Conservation (phyloP, 2,888 invertebrate species). For the Acleris cristana region DNA sequence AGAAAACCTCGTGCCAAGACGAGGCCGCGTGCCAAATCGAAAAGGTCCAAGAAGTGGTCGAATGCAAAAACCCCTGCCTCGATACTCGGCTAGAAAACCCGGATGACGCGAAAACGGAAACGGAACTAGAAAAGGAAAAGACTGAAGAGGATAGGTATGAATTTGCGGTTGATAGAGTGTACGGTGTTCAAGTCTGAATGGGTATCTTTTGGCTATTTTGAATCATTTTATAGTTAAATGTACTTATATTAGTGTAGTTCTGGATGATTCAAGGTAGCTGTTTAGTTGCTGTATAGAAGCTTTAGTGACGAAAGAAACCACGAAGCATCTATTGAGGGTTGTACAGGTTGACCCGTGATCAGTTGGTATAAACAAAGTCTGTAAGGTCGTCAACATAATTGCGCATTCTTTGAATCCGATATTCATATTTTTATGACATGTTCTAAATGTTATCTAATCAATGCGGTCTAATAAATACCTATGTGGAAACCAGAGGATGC, state of each 20-base stretch:
- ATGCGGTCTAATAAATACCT: no score
- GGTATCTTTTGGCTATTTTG: slow-evolving; percentile 45
- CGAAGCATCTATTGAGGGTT: no score
- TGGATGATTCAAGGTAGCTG: slow-evolving; percentile 8
- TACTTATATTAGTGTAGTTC: slow-evolving; percentile 6
- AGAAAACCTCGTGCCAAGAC: slow-evolving; percentile 11
- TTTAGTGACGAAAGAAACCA: not conserved
- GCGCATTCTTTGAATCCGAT: no score
- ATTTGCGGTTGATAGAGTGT: slow-evolving; percentile 91
- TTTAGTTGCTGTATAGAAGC: not conserved
- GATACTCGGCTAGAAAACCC: slow-evolving; percentile 45
- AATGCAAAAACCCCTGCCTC: slow-evolving; percentile 68
- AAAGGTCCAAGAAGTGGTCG: slow-evolving; percentile 51
- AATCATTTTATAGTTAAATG: slow-evolving; percentile 20
- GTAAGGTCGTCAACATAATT: no score
- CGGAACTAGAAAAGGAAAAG: slow-evolving; percentile 73
- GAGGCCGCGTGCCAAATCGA: not conserved
- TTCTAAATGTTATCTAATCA: no score
- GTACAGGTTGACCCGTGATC: not conserved
- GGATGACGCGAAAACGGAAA: slow-evolving; percentile 52
- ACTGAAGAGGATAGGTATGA: slow-evolving; percentile 87
- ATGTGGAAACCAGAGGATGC: not conserved
- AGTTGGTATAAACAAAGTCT: not conserved
- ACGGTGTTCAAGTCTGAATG: slow-evolving; percentile 92
- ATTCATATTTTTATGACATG: no score